Evolutionary conservation across 2,888 invertebrate species (phyloP), one percentile per base, ranked within the genome.

Genomic region (Scaptomyza tumidula): DNA sequence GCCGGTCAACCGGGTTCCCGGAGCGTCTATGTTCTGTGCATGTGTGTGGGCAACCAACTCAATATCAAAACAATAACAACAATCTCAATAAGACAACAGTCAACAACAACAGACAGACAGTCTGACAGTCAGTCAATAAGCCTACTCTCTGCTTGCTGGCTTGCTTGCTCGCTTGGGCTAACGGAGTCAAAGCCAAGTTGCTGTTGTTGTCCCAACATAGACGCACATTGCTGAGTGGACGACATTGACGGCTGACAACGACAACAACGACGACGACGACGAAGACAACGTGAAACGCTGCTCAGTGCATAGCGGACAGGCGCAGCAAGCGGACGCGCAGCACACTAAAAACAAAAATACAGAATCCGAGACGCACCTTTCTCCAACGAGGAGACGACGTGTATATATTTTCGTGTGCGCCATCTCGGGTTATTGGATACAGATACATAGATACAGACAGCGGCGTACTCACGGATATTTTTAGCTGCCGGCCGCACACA

Each of bases 141-240:
- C 76, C 78, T 66, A 71, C 75, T 75, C 63, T 58, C 62, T 71
- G 68, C 56, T 19, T 19, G 19, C 56, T 19, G 1, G 19, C 19
- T 19, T 19, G 19, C 19, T 61, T 78, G 33, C 33, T 9, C 71
- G 66, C 59, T 61, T 78, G 70, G 77, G 78, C 86, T 89, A 87
- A 90, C 88, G 83, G 80, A 90, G 85, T 89, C 87, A 88, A 89
- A 90, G 89, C 90, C 90, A 89, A 84, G 77, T 74, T 73, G 54
- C 49, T 64, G 60, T 14, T 27, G 24, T n/a, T 27, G 14, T 24
- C 66, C 75, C 76, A 64, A 68, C 68, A 71, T 68, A 64, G 50
- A 58, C 61, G 57, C 58, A 52, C 63, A 45, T 39, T 49, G 49
- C 56, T 37, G 53, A 76, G 60, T 66, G 63, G 76, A 75, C 80